A percentile compares a stretch with the other conserved stretches of the same genome.
Conservation (phyloP, 2,797 vertebrate genomes). For the Semaprochilodus insignis region DNA sequence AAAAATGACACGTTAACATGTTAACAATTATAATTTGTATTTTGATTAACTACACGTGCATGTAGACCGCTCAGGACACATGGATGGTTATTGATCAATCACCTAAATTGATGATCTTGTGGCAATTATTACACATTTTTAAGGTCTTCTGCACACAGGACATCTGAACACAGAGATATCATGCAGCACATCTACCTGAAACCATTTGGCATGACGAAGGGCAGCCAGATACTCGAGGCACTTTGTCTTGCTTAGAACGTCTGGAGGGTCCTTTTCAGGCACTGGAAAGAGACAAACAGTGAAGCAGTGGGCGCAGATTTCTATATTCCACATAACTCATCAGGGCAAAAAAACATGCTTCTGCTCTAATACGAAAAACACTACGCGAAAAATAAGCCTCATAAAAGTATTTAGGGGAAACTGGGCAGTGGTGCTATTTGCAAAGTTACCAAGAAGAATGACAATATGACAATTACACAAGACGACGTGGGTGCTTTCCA, state of each 20-base stretch:
- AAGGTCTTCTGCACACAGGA: too few relatives aligned
- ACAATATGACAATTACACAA: conserved; percentile 49
- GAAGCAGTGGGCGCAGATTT: neutral
- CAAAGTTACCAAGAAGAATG: neutral
- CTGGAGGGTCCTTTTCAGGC: conserved; percentile 71
- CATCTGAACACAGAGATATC: too few relatives aligned
- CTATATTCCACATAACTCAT: neutral
- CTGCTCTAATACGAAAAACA: neutral
- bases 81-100: too few relatives aligned
- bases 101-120: too few relatives aligned
- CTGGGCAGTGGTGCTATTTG: neutral
- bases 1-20: too few relatives aligned
- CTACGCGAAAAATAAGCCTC: neutral
- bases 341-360: neutral
- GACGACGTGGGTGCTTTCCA: conserved; percentile 60
- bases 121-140: too few relatives aligned
- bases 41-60: too few relatives aligned
- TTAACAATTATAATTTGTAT: too few relatives aligned
- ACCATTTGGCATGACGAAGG: conserved; percentile 88
- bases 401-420: neutral
- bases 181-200: conserved; percentile 79
- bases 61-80: too few relatives aligned
- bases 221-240: conserved; percentile 85
- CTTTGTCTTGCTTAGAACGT: conserved; percentile 78
- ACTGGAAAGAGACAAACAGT: conserved; percentile 40